Conservation (phyloP, 64 coral and sea anemone genomes). For the Montipora sp. region DNA sequence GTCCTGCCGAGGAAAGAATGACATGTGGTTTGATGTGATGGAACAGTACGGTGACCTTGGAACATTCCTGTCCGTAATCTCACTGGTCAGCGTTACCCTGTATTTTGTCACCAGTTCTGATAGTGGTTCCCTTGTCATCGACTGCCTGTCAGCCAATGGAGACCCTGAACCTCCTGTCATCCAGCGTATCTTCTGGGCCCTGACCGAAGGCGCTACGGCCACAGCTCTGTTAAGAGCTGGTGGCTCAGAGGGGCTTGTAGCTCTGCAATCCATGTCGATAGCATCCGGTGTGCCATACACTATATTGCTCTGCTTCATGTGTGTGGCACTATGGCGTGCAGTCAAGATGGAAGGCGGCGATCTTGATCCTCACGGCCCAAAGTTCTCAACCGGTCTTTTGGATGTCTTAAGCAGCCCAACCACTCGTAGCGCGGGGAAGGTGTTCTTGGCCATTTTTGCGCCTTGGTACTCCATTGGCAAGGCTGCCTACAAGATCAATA, state of each 20-base stretch:
- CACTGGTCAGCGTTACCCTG: conserved; percentile 19
- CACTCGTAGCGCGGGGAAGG: background rate
- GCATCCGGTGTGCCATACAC: conserved; percentile 44
- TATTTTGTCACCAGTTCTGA: conserved; percentile 63
- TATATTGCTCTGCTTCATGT: conserved; percentile 32
- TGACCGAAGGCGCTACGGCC: conserved; percentile 57
- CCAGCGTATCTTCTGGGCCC: conserved; percentile 50
- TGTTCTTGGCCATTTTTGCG: conserved; percentile 22
- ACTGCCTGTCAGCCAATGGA: conserved; percentile 60
- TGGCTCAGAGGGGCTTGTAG: conserved; percentile 17
- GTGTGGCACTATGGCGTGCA: conserved; percentile 49
- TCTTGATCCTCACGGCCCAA: conserved; percentile 50
- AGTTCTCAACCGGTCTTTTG: conserved; percentile 28
- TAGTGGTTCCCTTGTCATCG: conserved; percentile 56
- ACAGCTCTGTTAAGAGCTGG: conserved; percentile 45
- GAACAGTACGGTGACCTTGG: conserved; percentile 49
- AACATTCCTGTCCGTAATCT: conserved; percentile 30
- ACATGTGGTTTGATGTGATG: conserved; percentile 64
- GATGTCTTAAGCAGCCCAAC: conserved; percentile 29
- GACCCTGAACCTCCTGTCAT: conserved; percentile 53
- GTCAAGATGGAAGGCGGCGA: conserved; percentile 50
- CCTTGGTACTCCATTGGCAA: conserved; percentile 47
- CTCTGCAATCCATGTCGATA: conserved; percentile 49
- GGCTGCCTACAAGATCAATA: conserved; percentile 32
- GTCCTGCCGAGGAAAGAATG: conserved; percentile 34